Base-by-base conservation (phyloP, 2,888 invertebrate genomes). In the Abrostola triplasia region DNA sequence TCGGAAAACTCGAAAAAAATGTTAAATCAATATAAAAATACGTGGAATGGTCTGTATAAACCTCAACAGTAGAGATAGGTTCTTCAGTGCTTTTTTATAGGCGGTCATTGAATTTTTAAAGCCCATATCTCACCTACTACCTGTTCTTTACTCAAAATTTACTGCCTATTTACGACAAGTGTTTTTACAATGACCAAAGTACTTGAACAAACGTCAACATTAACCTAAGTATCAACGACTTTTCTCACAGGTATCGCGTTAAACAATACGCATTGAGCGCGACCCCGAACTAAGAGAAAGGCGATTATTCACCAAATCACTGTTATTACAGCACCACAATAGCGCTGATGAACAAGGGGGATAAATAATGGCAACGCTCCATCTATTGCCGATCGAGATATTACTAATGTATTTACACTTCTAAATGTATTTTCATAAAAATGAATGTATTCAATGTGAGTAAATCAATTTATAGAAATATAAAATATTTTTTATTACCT, bases 211-310 rank as follows among this genome's bases (percentile, higher is more conserved):
- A 76, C 60, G 79, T 24, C 44, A 77, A 80, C 41, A 56, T 60
- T 60, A 62, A 24, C 24, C 24, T 59, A 64, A 71, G 56, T 81
- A 82, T 85, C 83, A 92, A 92, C 92, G 92, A 88, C 80, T 86
- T 90, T 94, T 94, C 94, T 90, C 94, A 94, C 93, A 91, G 86
- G 88, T 94, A 92, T 94, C 92, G 88, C 65, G 84, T 92, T 85
- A 79, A 81, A 86, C 88, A 89, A 88, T 85, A 77, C 69, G 77
- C 83, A 80, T 84, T 85, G 78, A 73, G 78, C 73, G 62, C 79
- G 84, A 83, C 88, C 92, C 92, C 82, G 76, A 64, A 75, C 79
- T 89, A 91, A 90, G 82, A 91, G 90, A 92, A 91, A 87, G 79
- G 81, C 83, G 86, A 88, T 87, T 88, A 89, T 90, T 88, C 80